Evolutionary conservation across 2,888 invertebrate genomes (phyloP).

Genomic region (Agrotis clavis): DNA sequence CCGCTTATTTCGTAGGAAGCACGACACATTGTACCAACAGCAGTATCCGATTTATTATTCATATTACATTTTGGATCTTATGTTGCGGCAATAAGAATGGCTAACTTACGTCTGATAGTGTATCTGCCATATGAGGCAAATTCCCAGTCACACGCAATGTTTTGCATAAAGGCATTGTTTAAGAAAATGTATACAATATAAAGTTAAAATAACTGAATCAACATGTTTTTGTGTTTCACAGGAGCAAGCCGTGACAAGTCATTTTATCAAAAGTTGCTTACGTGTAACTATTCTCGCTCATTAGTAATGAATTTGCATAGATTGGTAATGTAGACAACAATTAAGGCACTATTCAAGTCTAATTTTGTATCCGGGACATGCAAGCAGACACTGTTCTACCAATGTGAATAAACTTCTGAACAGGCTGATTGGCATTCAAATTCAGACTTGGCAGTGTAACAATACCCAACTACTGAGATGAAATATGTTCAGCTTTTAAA

Average conservation of each 20-base stretch:
- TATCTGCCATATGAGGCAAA: conserved; percentile 48
- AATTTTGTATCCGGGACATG: conserved; percentile 38
- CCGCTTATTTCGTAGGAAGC: conserved; percentile 52
- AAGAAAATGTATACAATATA: conserved; percentile 66
- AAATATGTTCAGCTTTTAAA: conserved; percentile 22
- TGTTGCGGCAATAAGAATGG: conserved; percentile 46
- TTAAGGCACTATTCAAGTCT: conserved; percentile 25
- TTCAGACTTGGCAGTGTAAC: conserved; percentile 12
- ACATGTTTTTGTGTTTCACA: conserved; percentile 47
- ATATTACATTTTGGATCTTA: conserved; percentile 56
- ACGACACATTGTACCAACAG: conserved; percentile 38
- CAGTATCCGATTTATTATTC: conserved; percentile 35
- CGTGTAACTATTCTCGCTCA: conserved; percentile 47
- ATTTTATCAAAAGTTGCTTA: conserved; percentile 49
- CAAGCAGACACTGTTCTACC: conserved; percentile 8
- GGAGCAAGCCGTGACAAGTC: conserved; percentile 47
- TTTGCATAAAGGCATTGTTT: conserved; percentile 81
- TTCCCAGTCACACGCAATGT: conserved; percentile 81
- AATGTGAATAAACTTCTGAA: conserved; percentile 27
- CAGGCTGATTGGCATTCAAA: conserved; percentile 12
- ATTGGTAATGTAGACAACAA: conserved; percentile 48
- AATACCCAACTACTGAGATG: conserved; percentile 11
- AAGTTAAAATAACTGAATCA: conserved; percentile 55
- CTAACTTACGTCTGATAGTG: conserved; percentile 30
- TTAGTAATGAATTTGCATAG: conserved; percentile 57